Evolutionary conservation across 2,113 vertebrate species (phyloP).

Genomic region (Dromaius novaehollandiae): DNA sequence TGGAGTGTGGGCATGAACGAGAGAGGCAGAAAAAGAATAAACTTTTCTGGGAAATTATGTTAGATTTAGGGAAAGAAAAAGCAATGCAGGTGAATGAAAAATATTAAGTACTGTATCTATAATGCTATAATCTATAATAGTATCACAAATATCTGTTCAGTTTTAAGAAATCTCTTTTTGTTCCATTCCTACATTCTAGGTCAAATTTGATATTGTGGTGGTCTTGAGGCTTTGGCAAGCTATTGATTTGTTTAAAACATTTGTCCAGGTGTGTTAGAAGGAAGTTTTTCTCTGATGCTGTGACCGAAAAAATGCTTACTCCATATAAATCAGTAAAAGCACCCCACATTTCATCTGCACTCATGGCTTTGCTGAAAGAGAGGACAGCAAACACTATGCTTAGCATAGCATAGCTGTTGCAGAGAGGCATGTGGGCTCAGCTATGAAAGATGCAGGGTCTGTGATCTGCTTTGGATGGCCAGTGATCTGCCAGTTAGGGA

Average conservation of each 20-base stretch:
- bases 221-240: not conserved
- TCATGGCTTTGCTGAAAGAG: not conserved
- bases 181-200: not conserved
- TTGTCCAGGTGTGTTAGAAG: not conserved
- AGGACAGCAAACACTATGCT: not conserved
- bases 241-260: not conserved
- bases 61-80: not conserved
- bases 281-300: not conserved
- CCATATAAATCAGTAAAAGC: not conserved
- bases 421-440: conserved; percentile 1
- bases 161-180: not conserved
- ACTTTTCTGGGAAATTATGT: not conserved
- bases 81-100: not conserved
- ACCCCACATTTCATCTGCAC: not conserved
- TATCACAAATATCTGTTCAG: not conserved
- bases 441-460: not conserved
- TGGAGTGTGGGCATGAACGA: not conserved
- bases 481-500: not conserved
- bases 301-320: not conserved
- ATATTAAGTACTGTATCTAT: not conserved
- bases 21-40: not conserved
- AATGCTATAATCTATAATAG: not conserved
- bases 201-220: not conserved
- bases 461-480: not conserved
- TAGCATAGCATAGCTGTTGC: conserved; percentile 13